Evolutionary conservation across 1,140 invertebrate species (phyloP).

Genomic region (Drosophila serrata): DNA sequence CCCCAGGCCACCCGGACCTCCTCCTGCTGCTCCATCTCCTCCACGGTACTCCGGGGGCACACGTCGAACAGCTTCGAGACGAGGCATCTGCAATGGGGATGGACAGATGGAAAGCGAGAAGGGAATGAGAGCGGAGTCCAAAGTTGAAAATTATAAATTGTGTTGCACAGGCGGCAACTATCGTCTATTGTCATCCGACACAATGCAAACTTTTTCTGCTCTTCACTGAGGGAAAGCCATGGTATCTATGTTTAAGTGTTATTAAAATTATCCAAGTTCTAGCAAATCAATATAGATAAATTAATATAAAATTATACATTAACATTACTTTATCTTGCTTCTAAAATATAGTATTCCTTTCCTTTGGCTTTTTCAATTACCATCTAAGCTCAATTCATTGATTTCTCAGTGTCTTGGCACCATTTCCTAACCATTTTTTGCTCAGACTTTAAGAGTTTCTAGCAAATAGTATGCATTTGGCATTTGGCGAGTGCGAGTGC

Average conservation of each 20-base stretch:
- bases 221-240: slow-evolving; percentile 3
- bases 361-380: not conserved
- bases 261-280: not conserved
- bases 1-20: slow-evolving; percentile 97
- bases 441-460: slow-evolving; percentile 26
- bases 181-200: slow-evolving; percentile 34
- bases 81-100: slow-evolving; percentile 88
- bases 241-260: too few species aligned
- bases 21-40: slow-evolving; percentile 96
- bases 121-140: slow-evolving; percentile 9
- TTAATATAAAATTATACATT: too few species aligned
- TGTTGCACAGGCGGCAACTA: slow-evolving; percentile 32
- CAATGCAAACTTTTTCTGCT: slow-evolving; percentile 15
- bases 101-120: not conserved
- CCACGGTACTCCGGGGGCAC: slow-evolving; percentile 94
- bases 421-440: not conserved
- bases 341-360: not conserved
- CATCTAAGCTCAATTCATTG: not conserved
- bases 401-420: slow-evolving; percentile 20
- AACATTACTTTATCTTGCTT: too few species aligned
- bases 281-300: too few species aligned
- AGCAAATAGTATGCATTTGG: slow-evolving; percentile 33
- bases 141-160: slow-evolving; percentile 55
- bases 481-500: too few species aligned
- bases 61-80: slow-evolving; percentile 98